A percentile compares a stretch with the other conserved stretches of the same genome.
phyloP scores from a whole-genome alignment of 2,888 invertebrate genomes.

The Trissonchulus latispiculum region DNA sequence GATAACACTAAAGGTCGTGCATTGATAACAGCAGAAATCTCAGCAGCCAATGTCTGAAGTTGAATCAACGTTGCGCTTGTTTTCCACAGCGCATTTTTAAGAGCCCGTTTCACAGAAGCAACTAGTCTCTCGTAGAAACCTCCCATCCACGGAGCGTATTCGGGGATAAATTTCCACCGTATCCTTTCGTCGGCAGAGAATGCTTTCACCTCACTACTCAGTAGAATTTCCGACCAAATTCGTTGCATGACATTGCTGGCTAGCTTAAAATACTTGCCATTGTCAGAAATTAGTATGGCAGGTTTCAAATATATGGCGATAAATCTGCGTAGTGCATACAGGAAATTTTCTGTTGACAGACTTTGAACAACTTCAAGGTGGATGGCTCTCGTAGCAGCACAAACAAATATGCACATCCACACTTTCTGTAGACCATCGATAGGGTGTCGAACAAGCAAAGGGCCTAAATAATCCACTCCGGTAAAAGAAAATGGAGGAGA shows the following conservation, averaged over 20 bases:
- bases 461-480: conserved; percentile 14
- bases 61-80: not conserved
- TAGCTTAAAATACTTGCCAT: conserved; percentile 2
- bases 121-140: conserved; percentile 13
- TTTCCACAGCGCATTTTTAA: not conserved
- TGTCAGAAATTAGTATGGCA: conserved; percentile 8
- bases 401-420: conserved; percentile 13
- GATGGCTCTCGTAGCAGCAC: conserved; percentile 6
- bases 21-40: conserved; percentile 5
- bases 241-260: not conserved
- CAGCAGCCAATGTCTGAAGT: conserved; percentile 9
- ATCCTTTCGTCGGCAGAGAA: not conserved
- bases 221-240: conserved; percentile 3
- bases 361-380: conserved; percentile 9
- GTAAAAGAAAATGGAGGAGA: not conserved
- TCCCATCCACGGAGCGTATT: conserved; percentile 13
- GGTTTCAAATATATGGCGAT: conserved; percentile 5
- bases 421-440: not conserved
- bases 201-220: not conserved
- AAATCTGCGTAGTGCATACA: conserved; percentile 4
- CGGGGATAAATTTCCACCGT: conserved; percentile 14
- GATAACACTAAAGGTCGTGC: not conserved
- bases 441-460: not conserved
- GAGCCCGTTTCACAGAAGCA: conserved; percentile 6
- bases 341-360: conserved; percentile 9